A percentile compares a stretch with the other conserved stretches of the same genome.
These are phyloP conservation scores for Busseola fusca DNA, from an alignment of 2,888 invertebrate genomes.

Conservation along the genomic window DNA sequence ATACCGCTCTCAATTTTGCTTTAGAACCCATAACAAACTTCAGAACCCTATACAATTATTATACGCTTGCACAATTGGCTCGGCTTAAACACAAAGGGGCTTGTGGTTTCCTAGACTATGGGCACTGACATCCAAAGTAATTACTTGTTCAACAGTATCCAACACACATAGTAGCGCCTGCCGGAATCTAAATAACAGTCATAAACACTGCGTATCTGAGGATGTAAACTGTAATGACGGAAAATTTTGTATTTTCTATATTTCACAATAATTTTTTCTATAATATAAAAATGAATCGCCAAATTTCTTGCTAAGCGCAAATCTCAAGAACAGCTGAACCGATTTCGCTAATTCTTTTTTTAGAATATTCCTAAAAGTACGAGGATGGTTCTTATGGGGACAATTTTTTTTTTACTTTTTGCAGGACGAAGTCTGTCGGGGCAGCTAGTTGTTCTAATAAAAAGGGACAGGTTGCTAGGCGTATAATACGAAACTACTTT, in stretches of 20 bases:
- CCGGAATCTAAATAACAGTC: conserved; percentile 2
- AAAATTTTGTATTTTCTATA: too few relatives aligned
- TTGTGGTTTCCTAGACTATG: conserved; percentile 17
- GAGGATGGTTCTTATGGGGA: too few relatives aligned
- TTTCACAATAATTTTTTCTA: background rate
- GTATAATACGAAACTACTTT: background rate
- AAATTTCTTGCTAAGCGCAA: too few relatives aligned
- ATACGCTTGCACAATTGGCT: conserved; percentile 14
- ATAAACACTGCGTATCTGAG: background rate
- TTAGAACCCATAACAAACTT: background rate
- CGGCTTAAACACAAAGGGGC: conserved; percentile 33
- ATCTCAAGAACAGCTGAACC: too few relatives aligned
- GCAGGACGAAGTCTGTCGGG: too few relatives aligned
- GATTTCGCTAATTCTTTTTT: too few relatives aligned
- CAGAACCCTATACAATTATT: background rate
- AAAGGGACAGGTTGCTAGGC: background rate
- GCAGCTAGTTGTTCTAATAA: too few relatives aligned
- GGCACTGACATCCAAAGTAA: conserved; percentile 15
- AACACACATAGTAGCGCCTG: conserved; percentile 9
- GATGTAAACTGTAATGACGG: too few relatives aligned
- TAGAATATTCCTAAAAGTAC: too few relatives aligned
- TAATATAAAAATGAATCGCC: too few relatives aligned
- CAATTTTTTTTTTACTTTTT: too few relatives aligned
- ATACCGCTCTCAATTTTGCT: background rate
- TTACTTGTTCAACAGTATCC: conserved; percentile 18